Evolutionary conservation across 2,113 vertebrate genomes (phyloP).

Genomic region (Gopherus evgoodei): DNA sequence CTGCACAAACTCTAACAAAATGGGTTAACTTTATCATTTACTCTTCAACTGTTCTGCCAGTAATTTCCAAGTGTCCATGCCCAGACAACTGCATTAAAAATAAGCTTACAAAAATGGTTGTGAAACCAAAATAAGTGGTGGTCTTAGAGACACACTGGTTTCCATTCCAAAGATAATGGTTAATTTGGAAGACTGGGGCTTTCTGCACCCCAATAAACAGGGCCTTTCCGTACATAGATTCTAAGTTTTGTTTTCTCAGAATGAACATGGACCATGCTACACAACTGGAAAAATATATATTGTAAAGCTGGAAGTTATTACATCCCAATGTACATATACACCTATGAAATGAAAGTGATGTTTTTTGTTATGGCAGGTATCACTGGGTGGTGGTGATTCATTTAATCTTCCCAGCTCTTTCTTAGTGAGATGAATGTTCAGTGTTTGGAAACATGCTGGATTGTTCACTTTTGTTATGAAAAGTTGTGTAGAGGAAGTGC

Average conservation of each 20-base stretch:
- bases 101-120: not conserved
- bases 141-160: not conserved
- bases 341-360: not conserved
- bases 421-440: not conserved
- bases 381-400: not conserved
- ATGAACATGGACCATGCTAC: not conserved
- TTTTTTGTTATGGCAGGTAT: not conserved
- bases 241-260: too few species aligned
- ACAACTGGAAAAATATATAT: not conserved
- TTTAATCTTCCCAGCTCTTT: not conserved
- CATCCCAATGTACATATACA: not conserved
- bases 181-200: not conserved
- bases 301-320: not conserved
- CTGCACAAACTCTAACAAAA: not conserved
- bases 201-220: not conserved
- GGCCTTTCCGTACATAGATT: not conserved
- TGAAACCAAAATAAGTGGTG: not conserved
- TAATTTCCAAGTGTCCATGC: not conserved
- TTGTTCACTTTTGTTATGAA: not conserved
- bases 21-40: not conserved
- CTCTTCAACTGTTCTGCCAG: not conserved
- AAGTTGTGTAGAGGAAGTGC: not conserved
- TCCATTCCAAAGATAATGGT: not conserved
- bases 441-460: not conserved
- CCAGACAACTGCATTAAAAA: not conserved